Percentiles rank a stretch among this genome's conserved stretches.
These are phyloP conservation scores for Baronia brevicornis DNA, from an alignment of 2,888 invertebrate species.

Conservation along the genomic window DNA sequence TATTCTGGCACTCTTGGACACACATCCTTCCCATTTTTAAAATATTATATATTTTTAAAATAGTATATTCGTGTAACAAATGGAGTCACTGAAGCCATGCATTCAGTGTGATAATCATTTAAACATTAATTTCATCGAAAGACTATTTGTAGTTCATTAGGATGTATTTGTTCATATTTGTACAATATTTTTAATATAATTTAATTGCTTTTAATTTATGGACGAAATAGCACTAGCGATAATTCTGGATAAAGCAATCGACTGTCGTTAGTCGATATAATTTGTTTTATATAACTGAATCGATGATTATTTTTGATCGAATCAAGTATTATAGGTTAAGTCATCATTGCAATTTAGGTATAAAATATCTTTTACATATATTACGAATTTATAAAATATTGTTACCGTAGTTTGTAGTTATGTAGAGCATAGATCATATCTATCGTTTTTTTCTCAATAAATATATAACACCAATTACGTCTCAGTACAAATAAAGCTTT, in stretches of 20 bases:
- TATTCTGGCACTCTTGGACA: too few species aligned
- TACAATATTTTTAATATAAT: slow-evolving; percentile 26
- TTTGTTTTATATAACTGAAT: slow-evolving; percentile 15
- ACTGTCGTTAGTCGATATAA: neutral
- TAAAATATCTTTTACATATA: slow-evolving; percentile 52
- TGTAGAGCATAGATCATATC: slow-evolving; percentile 40
- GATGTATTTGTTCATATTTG: slow-evolving; percentile 26
- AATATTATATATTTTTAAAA: too few species aligned
- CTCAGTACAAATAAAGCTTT: too few species aligned
- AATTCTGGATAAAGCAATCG: neutral
- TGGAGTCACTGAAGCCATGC: too few species aligned
- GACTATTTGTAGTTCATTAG: slow-evolving; percentile 29
- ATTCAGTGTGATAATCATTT: too few species aligned
- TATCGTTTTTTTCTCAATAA: slow-evolving; percentile 20
- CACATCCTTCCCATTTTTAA: too few species aligned
- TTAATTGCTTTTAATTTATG: slow-evolving; percentile 27
- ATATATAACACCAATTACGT: slow-evolving; percentile 18
- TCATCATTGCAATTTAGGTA: slow-evolving; percentile 41
- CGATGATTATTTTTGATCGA: slow-evolving; percentile 37
- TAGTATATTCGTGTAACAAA: too few species aligned
- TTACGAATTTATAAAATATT: slow-evolving; percentile 67
- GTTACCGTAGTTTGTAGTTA: slow-evolving; percentile 62
- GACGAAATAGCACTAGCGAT: slow-evolving; percentile 3
- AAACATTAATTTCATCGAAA: too few species aligned
- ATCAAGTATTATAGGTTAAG: slow-evolving; percentile 58